Base-by-base conservation (phyloP, 2,797 vertebrate species). In the Alca torda region DNA sequence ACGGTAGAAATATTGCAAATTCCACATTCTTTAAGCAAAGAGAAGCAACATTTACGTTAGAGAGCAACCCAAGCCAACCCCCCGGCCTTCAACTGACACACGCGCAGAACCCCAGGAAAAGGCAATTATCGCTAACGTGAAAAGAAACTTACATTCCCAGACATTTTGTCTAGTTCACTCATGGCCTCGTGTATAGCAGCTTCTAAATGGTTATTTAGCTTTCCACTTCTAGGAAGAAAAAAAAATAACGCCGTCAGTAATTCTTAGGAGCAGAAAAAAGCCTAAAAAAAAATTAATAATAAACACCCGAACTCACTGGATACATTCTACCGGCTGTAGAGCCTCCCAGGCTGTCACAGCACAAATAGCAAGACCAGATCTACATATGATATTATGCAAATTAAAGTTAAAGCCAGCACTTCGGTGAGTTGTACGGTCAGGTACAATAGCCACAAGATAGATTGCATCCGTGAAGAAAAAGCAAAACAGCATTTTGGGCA, bases 161-260 rank as follows among this genome's bases (percentile, higher is more conserved):
- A 99, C 98, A 99, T 99, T 98, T 99, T 99, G 98, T 99, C 99
- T 97, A 99, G 98, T 98, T 99, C 99, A 83, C 98, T 99, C 99
- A 99, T 99, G 98, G 99, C 99, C 99, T 99, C 99, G 78, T 99
- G 99, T 98, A 99, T 99, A 99, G 99, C 99, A 99, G 99, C 99
- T 99, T 99, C 99, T 99, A 99, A 98, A 98, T 99, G 99, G 98
- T 99, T 99, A 98, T 99, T 99, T 97, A 99, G 98, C 98, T 99
- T 99, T 97, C 99, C 99, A 95, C 98, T 99, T 97, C 99, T 99
- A 97, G 87, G 97, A 97, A 95, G 92, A 95, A 65, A 93, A 59
- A 59, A 90, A 65, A 31, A 39, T 9, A 90, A 8, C 4, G 7
- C 5, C 50, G 21, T 89, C 31, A 89, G 78, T 46, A 39, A 89